These are phyloP conservation scores for Pseudomyrmex cubaensis DNA, from an alignment of 1,140 invertebrate species.

Conservation along the genomic window DNA sequence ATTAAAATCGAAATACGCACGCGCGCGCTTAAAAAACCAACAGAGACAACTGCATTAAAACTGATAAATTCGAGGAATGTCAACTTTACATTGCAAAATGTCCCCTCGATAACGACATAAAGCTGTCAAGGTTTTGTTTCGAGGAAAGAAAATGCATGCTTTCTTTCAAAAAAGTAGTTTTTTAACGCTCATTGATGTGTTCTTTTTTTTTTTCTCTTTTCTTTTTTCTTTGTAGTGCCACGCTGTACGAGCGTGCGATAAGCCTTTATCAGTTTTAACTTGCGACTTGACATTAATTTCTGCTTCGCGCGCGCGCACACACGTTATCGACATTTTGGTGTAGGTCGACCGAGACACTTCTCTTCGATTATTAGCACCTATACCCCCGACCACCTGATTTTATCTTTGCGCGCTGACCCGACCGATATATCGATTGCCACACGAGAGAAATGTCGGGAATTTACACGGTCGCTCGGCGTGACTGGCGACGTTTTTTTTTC, in stretches of 20 bases:
- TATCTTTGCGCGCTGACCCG: neutral
- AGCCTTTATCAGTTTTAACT: conserved; percentile 24
- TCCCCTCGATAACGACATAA: neutral
- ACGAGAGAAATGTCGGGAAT: conserved; percentile 35
- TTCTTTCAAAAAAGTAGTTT: neutral
- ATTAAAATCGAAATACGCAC: no score
- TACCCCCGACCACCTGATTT: neutral
- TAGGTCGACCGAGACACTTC: neutral
- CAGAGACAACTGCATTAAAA: no score
- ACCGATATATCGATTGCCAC: conserved; percentile 12
- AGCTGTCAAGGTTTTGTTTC: conserved; percentile 1
- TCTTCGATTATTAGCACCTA: conserved; percentile 14
- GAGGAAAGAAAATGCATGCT: no score
- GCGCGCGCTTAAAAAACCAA: no score
- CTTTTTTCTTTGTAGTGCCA: neutral
- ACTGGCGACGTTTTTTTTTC: neutral
- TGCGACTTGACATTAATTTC: conserved; percentile 1
- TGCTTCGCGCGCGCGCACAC: neutral
- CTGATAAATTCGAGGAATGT: neutral
- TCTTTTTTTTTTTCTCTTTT: no score
- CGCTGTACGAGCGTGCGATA: conserved; percentile 23
- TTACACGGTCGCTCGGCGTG: neutral
- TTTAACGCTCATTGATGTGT: neutral
- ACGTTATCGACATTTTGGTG: conserved; percentile 17
- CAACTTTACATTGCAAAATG: neutral